Evolutionary conservation across 1,140 invertebrate genomes (phyloP), one percentile per base, ranked within the genome.

Genomic region (Melitaea cinxia): DNA sequence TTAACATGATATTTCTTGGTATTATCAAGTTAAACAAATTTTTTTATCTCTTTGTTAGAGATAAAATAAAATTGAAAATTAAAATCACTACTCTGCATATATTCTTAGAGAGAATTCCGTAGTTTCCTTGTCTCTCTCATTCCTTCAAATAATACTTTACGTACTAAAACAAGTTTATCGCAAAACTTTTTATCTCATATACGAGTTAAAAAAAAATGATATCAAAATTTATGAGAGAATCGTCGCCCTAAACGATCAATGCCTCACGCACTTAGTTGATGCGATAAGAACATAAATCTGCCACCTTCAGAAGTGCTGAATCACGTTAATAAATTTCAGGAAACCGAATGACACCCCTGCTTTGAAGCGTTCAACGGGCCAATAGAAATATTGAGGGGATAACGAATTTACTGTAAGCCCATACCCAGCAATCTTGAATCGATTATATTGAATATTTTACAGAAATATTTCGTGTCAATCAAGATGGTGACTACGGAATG

Each of bases 261-360:
- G 75, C 76, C 72, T 73, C 70, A 63, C 58, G 59, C 73, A 72
- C 65, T 74, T 77, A 73, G 71, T 71, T 79, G 72, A 79, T 67
- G 68, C 68, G 77, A 78, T 78, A 80, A 78, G 69, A 77, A 75
- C 70, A 83, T 82, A 88, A 85, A 84, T 85, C 82, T 85, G 79
- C 70, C 76, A 80, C 70, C 68, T 82, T 76, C 77, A 81, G 68
- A 72, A 80, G 57, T 75, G 85, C 83, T 82, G 83, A 85, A 69
- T 88, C 85, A 88, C 77, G 81, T 79, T 88, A 88, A 88, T 88
- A 88, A 86, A 88, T 88, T 85, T 80, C 70, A 81, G 80, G 80
- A 77, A 77, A 76, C 74, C 65, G 69, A 78, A 68, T 82, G 81
- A 80, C 80, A 80, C 78, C 82, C 80, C 79, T 80, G n/a, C 75